A percentile compares a stretch with the other conserved stretches of the same genome.
These are phyloP conservation scores for Diarsia mendica DNA, from an alignment of 2,888 invertebrate species.

Conservation along the genomic window DNA sequence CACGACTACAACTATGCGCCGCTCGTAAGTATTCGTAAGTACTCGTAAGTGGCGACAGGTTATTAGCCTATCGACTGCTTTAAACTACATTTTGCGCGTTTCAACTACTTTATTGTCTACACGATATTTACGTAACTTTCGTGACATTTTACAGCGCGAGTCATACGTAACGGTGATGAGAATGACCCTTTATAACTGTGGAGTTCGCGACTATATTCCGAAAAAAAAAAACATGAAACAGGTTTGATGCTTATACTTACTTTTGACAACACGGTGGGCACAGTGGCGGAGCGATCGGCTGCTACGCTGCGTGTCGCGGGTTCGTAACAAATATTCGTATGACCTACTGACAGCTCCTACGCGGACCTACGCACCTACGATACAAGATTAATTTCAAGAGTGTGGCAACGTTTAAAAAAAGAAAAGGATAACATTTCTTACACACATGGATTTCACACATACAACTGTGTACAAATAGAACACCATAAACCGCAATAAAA, in stretches of 20 bases:
- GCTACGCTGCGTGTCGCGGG: too few relatives aligned
- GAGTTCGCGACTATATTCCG: neutral
- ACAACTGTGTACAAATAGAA: conserved; percentile 7
- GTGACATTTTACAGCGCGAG: neutral
- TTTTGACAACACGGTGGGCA: too few relatives aligned
- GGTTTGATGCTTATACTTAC: too few relatives aligned
- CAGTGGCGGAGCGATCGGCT: too few relatives aligned
- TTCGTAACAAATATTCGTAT: neutral
- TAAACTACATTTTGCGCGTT: conserved; percentile 41
- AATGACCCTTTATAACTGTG: neutral
- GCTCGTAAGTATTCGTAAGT: conserved; percentile 58
- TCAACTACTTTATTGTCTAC: conserved; percentile 27
- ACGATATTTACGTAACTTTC: conserved; percentile 1
- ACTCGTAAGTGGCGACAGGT: conserved; percentile 60
- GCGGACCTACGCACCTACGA: too few relatives aligned
- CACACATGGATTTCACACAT: too few relatives aligned
- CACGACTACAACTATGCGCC: conserved; percentile 57
- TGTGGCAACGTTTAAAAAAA: neutral
- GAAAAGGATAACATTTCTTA: too few relatives aligned
- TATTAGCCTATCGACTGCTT: conserved; percentile 58
- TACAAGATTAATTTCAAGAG: too few relatives aligned
- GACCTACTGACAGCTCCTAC: too few relatives aligned
- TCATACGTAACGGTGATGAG: neutral
- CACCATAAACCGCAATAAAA: conserved; percentile 32
- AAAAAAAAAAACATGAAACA: neutral